Base-by-base conservation (phyloP, 1,140 invertebrate species). In the Cotesia vestalis region DNA sequence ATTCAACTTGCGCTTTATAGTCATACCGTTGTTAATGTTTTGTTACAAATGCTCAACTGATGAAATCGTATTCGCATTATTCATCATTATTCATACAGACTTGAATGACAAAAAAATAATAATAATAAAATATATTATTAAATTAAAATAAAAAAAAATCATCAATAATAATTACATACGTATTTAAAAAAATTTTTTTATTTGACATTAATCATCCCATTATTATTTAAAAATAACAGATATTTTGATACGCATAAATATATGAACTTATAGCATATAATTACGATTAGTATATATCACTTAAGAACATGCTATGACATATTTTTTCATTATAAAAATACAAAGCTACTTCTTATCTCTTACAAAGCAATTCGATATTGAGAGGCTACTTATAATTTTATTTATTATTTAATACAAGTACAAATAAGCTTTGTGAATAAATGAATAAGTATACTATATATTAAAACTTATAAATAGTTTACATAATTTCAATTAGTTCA, bases 301-400 rank as follows among this genome's bases (percentile, higher is more conserved):
- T 59, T 20, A 59, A 9, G 4, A 27, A 59, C 9, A 20, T 55
- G 12, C 17, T 55, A 55, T 17, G 57, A 59, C 6, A 59, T 27
- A 27, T 20, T 59, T 27, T 59, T 59, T 59, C 27, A 27, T 4
- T 11, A 27, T 9, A 59, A 59, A 59, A 46, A 14, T 61, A 61
- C 12, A 34, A 8, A 46, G 35, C 20, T 46, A 8, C 14, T 14
- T 46, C 27, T 51, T 3, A 38, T 59, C 17, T 71, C 57, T 34
- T 34, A 64, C 14, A 64, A 66, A 36, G 9, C 52, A 72, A 72
- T 72, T 72, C 70, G 70, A 66, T 64, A 59, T 34, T 72, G 62
- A 66, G 63, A 66, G 63, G 70, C 35, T 72, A 59, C 64, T 46
- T 27, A 1, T 20, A 38, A 40, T 14, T n/a, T n/a, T n/a, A 55